These are phyloP conservation scores for Dasysyrphus tricinctus DNA, from an alignment of 2,888 invertebrate genomes.

Conservation along the genomic window DNA sequence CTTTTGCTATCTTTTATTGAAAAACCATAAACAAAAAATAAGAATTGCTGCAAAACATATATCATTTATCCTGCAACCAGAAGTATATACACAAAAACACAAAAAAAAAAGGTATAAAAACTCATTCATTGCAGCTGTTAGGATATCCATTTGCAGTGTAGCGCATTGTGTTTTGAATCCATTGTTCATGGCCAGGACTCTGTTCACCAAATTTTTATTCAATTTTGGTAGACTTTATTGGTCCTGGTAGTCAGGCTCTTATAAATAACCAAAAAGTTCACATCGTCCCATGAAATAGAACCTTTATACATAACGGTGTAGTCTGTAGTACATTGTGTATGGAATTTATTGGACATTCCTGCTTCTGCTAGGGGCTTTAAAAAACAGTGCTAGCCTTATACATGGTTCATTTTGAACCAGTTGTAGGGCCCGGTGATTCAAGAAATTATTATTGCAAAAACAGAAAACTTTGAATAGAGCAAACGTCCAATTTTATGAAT, in stretches of 20 bases:
- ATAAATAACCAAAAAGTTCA: constrained; percentile 50
- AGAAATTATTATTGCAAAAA: too few relatives aligned
- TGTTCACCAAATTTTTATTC: constrained; percentile 34
- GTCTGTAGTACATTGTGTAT: constrained; percentile 23
- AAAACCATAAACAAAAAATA: constrained; percentile 7
- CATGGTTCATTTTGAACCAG: background rate
- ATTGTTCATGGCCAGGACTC: constrained; percentile 15
- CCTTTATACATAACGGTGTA: background rate
- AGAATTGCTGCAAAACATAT: constrained; percentile 11
- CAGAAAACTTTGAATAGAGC: too few relatives aligned
- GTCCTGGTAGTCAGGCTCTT: constrained; percentile 10
- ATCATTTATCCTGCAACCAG: constrained; percentile 38
- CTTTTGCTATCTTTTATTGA: constrained; percentile 19
- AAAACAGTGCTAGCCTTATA: background rate
- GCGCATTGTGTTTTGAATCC: constrained; percentile 16
- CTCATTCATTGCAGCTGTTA: constrained; percentile 37
- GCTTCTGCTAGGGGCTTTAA: background rate
- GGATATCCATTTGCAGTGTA: constrained; percentile 32
- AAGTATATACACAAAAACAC: background rate
- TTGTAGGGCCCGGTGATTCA: background rate
- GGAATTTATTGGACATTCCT: constrained; percentile 27
- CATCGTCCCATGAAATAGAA: background rate
- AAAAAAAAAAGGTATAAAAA: background rate
- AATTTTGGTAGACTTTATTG: constrained; percentile 26
- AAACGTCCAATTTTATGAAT: too few relatives aligned